A percentile compares a stretch with the other conserved stretches of the same genome.
These are phyloP conservation scores for Parnassius smintheus DNA, from an alignment of 2,888 invertebrate species.

Conservation along the genomic window DNA sequence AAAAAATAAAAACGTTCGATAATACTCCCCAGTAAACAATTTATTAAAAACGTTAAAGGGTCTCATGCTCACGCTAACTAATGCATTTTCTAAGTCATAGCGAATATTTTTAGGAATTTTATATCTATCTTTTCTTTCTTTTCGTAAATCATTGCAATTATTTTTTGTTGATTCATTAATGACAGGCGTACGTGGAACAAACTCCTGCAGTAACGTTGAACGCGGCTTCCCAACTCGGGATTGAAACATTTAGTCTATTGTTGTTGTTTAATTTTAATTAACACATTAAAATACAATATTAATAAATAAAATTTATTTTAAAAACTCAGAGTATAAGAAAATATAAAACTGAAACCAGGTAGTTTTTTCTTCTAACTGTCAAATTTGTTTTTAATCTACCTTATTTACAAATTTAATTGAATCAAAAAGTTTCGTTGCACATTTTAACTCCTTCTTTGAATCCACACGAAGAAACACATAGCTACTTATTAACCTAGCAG, in stretches of 20 bases:
- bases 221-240: slow-evolving; percentile 6
- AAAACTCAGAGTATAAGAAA: slow-evolving; percentile 16
- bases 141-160: slow-evolving; percentile 26
- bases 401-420: slow-evolving; percentile 2
- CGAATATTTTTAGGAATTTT: slow-evolving; percentile 61
- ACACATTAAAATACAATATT: slow-evolving; percentile 2
- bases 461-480: too few species aligned
- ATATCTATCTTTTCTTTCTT: slow-evolving; percentile 44
- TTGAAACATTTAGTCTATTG: slow-evolving; percentile 19
- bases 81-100: slow-evolving; percentile 66
- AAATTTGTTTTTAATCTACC: slow-evolving; percentile 19
- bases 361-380: slow-evolving; percentile 11
- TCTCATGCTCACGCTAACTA: slow-evolving; percentile 59
- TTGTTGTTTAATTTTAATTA: slow-evolving; percentile 7
- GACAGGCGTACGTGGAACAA: slow-evolving; percentile 1
- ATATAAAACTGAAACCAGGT: slow-evolving; percentile 12
- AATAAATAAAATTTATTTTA: slow-evolving; percentile 16
- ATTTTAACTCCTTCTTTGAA: slow-evolving; percentile 1
- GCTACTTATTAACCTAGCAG: too few species aligned
- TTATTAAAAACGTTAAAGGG: too few species aligned
- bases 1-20: neutral
- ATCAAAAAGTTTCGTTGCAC: slow-evolving; percentile 13
- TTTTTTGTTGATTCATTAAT: slow-evolving; percentile 19
- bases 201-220: slow-evolving; percentile 13
- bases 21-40: neutral